phyloP scores from a whole-genome alignment of 2,888 invertebrate genomes.

The Spodoptera picta region DNA sequence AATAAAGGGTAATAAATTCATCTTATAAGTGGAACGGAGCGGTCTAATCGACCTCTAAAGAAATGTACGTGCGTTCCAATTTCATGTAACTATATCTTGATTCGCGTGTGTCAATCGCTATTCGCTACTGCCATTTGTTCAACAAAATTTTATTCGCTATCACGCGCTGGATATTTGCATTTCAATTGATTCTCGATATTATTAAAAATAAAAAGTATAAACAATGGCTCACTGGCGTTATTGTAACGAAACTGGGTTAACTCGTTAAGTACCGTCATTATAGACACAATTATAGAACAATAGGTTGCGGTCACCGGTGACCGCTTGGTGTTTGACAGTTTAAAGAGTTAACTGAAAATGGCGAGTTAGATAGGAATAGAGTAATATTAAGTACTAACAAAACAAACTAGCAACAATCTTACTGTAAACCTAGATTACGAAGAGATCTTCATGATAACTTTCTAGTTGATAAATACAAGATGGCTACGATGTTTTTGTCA shows the following conservation, averaged over 20 bases:
- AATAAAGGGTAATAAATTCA: slow-evolving; percentile 52
- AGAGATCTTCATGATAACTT: too few relatives aligned
- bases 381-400: background rate
- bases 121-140: slow-evolving; percentile 31
- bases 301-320: too few relatives aligned
- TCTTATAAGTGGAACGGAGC: slow-evolving; percentile 34
- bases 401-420: too few relatives aligned
- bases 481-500: too few relatives aligned
- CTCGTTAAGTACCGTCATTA: too few relatives aligned
- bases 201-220: slow-evolving; percentile 24
- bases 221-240: slow-evolving; percentile 17
- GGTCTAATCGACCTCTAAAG: slow-evolving; percentile 45
- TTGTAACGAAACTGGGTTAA: slow-evolving; percentile 32
- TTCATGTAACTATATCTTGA: slow-evolving; percentile 40
- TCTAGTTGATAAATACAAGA: too few relatives aligned
- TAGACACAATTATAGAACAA: too few relatives aligned
- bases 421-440: too few relatives aligned
- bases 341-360: slow-evolving; percentile 28
- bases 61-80: slow-evolving; percentile 36
- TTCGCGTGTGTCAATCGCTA: slow-evolving; percentile 30
- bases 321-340: too few relatives aligned
- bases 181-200: slow-evolving; percentile 29
- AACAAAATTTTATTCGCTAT: slow-evolving; percentile 22
- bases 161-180: slow-evolving; percentile 16
- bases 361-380: slow-evolving; percentile 19